Conservation (phyloP, 2,888 invertebrate species). For the Helicoverpa assulta region DNA sequence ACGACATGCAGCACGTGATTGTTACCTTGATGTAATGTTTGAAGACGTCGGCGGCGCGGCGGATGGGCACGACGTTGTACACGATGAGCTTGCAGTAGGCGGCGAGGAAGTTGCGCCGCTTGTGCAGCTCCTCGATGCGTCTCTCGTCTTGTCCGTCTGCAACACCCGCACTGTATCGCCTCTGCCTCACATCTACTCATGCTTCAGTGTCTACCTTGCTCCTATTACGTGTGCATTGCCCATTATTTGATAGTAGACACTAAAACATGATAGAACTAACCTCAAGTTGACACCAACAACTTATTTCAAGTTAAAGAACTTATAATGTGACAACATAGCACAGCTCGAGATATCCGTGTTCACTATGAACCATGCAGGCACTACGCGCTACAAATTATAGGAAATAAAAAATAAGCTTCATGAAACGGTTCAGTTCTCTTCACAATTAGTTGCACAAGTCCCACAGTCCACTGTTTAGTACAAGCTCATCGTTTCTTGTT, state of each 20-base stretch:
- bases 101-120: slow-evolving; percentile 98
- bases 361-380: slow-evolving; percentile 59
- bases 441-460: slow-evolving; percentile 50
- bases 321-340: not conserved
- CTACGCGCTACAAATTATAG: slow-evolving; percentile 54
- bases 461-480: slow-evolving; percentile 59
- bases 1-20: too few relatives aligned
- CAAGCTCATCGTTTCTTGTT: slow-evolving; percentile 54
- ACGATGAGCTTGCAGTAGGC: slow-evolving; percentile 99
- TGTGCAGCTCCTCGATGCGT: slow-evolving; percentile 99
- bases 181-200: slow-evolving; percentile 14
- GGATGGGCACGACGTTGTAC: slow-evolving; percentile 98
- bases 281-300: slow-evolving; percentile 48
- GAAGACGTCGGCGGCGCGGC: slow-evolving; percentile 97
- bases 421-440: slow-evolving; percentile 33
- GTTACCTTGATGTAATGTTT: slow-evolving; percentile 98
- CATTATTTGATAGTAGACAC: slow-evolving; percentile 32
- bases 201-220: slow-evolving; percentile 34
- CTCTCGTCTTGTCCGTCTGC: slow-evolving; percentile 98
- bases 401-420: slow-evolving; percentile 57
- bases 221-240: not conserved
- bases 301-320: not conserved
- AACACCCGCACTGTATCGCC: slow-evolving; percentile 35
- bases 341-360: slow-evolving; percentile 50
- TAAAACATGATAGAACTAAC: slow-evolving; percentile 47